phyloP scores from a whole-genome alignment of 2,888 invertebrate genomes.

The Perithous albicinctus region DNA sequence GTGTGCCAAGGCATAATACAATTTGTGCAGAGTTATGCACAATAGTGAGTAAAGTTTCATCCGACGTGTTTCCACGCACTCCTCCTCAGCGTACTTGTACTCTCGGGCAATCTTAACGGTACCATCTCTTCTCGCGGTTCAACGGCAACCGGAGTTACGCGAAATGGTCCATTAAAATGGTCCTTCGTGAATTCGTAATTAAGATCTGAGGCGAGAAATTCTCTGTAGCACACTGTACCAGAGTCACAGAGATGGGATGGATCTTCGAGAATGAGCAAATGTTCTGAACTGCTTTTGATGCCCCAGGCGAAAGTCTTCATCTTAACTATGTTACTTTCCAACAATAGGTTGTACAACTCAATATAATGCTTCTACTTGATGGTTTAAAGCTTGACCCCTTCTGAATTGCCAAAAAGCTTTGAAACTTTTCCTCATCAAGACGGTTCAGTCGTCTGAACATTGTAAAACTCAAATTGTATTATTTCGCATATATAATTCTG shows the following conservation, averaged over 20 bases:
- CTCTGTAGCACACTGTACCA: background rate
- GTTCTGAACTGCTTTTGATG: background rate
- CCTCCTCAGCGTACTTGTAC: constrained; percentile 13
- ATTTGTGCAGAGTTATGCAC: constrained; percentile 34
- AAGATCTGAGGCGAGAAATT: constrained; percentile 44
- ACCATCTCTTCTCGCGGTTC: constrained; percentile 37
- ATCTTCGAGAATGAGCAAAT: constrained; percentile 8
- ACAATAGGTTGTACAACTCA: background rate
- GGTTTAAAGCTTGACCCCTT: background rate
- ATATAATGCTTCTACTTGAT: background rate
- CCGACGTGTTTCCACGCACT: constrained; percentile 31
- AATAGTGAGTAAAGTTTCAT: constrained; percentile 45
- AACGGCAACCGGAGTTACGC: constrained; percentile 25
- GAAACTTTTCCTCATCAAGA: background rate
- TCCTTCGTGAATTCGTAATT: constrained; percentile 57
- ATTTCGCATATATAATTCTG: no score
- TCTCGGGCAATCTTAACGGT: constrained; percentile 49
- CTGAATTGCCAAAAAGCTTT: background rate
- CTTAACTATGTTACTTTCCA: background rate
- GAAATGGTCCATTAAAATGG: constrained; percentile 61
- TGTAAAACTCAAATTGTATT: no score
- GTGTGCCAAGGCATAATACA: constrained; percentile 16
- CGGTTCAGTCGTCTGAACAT: no score
- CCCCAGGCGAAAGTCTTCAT: background rate
- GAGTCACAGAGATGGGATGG: background rate